Evolutionary conservation across 1,140 invertebrate species (phyloP).

Genomic region (Aphaenogaster ashmeadi): DNA sequence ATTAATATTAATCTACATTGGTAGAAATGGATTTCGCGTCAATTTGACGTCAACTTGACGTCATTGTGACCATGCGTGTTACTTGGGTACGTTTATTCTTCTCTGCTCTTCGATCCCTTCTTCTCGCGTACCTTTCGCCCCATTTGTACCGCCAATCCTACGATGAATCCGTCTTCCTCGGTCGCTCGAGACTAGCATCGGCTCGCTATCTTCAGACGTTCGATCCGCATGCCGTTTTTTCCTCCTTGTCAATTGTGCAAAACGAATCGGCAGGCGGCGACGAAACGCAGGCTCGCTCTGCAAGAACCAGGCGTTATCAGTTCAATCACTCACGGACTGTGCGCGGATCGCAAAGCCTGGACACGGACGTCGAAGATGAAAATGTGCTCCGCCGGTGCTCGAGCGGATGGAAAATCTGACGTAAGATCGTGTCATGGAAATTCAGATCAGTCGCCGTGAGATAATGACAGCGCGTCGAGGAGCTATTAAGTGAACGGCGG

Average conservation of each 20-base stretch:
- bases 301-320: not conserved
- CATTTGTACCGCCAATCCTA: slow-evolving; percentile 3
- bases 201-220: not conserved
- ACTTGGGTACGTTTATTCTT: too few species aligned
- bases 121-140: slow-evolving; percentile 5
- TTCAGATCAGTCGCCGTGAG: not conserved
- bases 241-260: not conserved
- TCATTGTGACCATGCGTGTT: too few species aligned
- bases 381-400: not conserved
- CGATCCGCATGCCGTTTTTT: not conserved
- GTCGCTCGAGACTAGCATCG: not conserved
- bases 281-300: not conserved
- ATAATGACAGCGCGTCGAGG: slow-evolving; percentile 2
- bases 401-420: not conserved
- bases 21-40: too few species aligned
- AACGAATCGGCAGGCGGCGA: not conserved
- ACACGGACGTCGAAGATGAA: not conserved
- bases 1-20: too few species aligned
- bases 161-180: not conserved
- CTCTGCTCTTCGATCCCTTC: not conserved
- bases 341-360: not conserved
- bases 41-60: too few species aligned
- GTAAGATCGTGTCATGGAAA: slow-evolving; percentile 18
- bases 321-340: not conserved
- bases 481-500: slow-evolving; percentile 4